These are phyloP conservation scores for Apodemus speciosus DNA, from an alignment of 2,113 vertebrate genomes.

Conservation along the genomic window DNA sequence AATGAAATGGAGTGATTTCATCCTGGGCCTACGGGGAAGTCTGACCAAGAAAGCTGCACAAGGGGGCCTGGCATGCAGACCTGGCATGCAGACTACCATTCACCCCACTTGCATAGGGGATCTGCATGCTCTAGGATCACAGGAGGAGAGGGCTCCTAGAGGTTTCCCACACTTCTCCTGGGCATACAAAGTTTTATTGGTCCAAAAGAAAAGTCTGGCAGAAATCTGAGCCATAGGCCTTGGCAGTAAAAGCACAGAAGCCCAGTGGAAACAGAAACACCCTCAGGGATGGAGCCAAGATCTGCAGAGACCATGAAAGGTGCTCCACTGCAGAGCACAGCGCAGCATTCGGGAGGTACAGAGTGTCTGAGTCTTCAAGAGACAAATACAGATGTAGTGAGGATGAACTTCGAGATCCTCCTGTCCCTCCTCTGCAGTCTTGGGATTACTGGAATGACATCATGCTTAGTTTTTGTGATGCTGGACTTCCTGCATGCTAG, in stretches of 20 bases:
- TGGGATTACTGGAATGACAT: no score
- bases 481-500: neutral
- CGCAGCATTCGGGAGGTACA: neutral
- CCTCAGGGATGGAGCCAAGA: neutral
- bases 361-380: neutral
- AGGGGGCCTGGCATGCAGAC: neutral
- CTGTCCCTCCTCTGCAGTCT: neutral
- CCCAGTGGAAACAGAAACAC: neutral
- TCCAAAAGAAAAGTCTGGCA: neutral
- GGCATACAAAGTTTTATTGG: neutral
- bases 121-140: neutral
- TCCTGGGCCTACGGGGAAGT: neutral
- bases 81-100: neutral
- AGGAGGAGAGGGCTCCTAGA: neutral
- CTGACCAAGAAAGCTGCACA: neutral
- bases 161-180: neutral
- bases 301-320: neutral
- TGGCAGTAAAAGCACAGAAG: neutral
- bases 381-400: neutral
- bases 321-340: neutral
- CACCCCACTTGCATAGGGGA: no score
- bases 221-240: neutral
- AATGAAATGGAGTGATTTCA: neutral
- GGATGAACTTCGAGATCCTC: neutral
- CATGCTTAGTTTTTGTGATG: neutral